Base-by-base conservation (phyloP, 2,888 invertebrate genomes). In the Schizotus pectinicornis region DNA sequence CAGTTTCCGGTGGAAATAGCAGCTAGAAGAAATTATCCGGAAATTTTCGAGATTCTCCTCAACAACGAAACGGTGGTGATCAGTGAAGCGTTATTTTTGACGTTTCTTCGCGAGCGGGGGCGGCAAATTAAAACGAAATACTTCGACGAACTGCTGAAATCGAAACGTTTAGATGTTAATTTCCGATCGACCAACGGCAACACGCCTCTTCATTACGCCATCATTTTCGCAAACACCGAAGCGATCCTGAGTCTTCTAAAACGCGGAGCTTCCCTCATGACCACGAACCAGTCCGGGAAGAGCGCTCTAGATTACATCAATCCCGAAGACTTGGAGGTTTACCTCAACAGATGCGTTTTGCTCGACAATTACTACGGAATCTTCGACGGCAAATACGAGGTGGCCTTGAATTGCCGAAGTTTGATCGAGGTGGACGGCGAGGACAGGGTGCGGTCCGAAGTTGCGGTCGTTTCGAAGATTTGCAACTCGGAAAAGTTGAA, bases 131-230 rank as follows among this genome's bases (percentile, higher is more conserved):
- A 59, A 36, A 37, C 48, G 2, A 49, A 43, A 37, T 59, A 55
- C 30, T 48, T 59, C 13, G 49, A 54, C 12, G 37, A 48, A 37
- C 14, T 59, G 14, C 9, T 59, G 34, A 48, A 59, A 14, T 50
- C 41, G 31, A 49, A 54, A 14, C 7, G 45, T 12, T 43, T 54
- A n/a, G 45, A 59, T 38, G 31, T 54, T 6, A 34, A 59, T 30
- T 13, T 55, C n/a, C 32, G 33, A 9, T 49, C 48, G 1, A 31
- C 8, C 6, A 48, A 55, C 33, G 54, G 54, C 5, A 59, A 59
- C 12, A 59, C 59, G n/a, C 59, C 59, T 37, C 34, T 59, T 6
- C 54, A 55, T 37, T 59, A 59, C 43, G 54, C 59, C 5, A 35
- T 49, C 7, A 49, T 54, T 22, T 59, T 55, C 30, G 48, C 49